Percentiles rank a stretch among this genome's conserved stretches.
These are phyloP conservation scores for Atethmia centrago DNA, from an alignment of 2,888 invertebrate genomes.

Conservation along the genomic window DNA sequence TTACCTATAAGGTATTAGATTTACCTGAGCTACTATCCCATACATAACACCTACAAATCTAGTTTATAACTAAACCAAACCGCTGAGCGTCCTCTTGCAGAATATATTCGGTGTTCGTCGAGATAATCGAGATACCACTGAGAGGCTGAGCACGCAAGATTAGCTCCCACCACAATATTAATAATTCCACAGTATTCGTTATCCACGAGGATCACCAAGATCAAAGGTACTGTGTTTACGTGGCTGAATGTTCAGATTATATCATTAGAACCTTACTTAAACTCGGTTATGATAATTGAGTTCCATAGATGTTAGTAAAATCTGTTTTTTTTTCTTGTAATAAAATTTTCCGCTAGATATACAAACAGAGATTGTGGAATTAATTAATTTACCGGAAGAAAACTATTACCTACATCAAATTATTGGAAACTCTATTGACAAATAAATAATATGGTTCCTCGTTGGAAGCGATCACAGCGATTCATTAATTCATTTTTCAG, in stretches of 20 bases:
- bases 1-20: too few relatives aligned
- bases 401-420: not conserved
- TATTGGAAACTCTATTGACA: not conserved
- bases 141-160: slow-evolving; percentile 19
- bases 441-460: not conserved
- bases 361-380: not conserved
- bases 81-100: slow-evolving; percentile 2
- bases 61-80: slow-evolving; percentile 19
- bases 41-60: slow-evolving; percentile 3
- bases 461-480: not conserved
- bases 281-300: too few relatives aligned
- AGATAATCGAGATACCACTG: slow-evolving; percentile 11
- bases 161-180: slow-evolving; percentile 15
- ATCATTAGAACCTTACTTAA: too few relatives aligned
- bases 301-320: too few relatives aligned
- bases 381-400: not conserved
- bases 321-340: not conserved
- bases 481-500: not conserved
- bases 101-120: slow-evolving; percentile 18
- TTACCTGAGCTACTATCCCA: too few relatives aligned
- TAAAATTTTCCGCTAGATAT: too few relatives aligned
- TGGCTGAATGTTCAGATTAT: too few relatives aligned
- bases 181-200: too few relatives aligned
- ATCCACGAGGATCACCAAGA: too few relatives aligned
- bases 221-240: too few relatives aligned